phyloP scores from a whole-genome alignment of 1,140 invertebrate genomes.

The Drosophila navojoa region DNA sequence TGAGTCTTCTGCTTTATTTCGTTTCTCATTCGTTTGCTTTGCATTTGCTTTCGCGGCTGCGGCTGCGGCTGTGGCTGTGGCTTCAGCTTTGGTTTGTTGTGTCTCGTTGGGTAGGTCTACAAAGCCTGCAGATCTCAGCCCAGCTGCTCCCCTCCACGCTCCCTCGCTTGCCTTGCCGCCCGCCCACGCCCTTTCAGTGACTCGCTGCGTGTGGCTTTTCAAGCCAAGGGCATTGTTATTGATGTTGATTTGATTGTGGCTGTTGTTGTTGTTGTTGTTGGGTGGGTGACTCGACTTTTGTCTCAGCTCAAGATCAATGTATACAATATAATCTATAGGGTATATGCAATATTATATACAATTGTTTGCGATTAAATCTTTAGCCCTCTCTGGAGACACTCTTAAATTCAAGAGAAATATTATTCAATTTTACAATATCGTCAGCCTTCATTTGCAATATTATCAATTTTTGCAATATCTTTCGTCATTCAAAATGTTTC shows the following conservation, averaged over 20 bases:
- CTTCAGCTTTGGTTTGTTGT: not conserved
- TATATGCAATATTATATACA: too few species aligned
- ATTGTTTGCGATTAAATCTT: too few species aligned
- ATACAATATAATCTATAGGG: not conserved
- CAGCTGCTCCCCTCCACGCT: conserved; percentile 1
- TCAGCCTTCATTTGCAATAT: too few species aligned
- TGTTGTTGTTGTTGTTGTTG: conserved; percentile 33
- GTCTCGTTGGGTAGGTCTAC: not conserved
- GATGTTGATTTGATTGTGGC: conserved; percentile 31
- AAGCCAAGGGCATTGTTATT: conserved; percentile 65
- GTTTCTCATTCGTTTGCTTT: conserved; percentile 15
- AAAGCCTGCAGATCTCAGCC: conserved; percentile 21
- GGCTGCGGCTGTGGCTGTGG: conserved; percentile 9
- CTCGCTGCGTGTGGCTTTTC: conserved; percentile 71
- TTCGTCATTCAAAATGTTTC: not conserved
- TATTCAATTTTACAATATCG: too few species aligned
- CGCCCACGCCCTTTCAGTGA: conserved; percentile 38
- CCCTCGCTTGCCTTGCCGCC: not conserved
- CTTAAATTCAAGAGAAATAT: not conserved
- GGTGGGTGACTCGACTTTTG: conserved; percentile 63
- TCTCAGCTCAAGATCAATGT: conserved; percentile 63
- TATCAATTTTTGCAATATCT: not conserved
- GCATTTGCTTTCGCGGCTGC: not conserved
- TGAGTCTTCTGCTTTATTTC: conserved; percentile 32
- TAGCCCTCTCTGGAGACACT: not conserved